A percentile compares a stretch with the other conserved stretches of the same genome.
Evolutionary conservation across 2,888 invertebrate species (phyloP).

Genomic region (Andricus quercusramuli): DNA sequence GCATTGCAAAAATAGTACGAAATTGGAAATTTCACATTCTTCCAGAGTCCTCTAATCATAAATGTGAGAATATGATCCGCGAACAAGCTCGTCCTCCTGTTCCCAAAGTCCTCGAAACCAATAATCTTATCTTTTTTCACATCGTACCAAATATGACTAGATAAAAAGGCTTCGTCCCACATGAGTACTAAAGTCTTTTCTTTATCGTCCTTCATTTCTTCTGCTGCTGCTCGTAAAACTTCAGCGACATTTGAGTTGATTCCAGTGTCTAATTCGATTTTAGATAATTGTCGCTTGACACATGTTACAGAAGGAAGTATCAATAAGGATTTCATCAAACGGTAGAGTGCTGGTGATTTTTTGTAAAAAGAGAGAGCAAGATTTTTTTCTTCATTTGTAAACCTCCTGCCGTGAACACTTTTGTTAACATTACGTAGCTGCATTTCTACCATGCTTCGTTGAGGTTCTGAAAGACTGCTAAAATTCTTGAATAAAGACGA

Average conservation of each 20-base stretch:
- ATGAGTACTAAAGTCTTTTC: too few species aligned
- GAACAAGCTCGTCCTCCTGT: too few species aligned
- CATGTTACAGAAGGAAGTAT: not conserved
- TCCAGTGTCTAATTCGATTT: not conserved
- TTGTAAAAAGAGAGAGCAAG: not conserved
- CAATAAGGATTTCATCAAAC: not conserved
- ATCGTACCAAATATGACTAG: too few species aligned
- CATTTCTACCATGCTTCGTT: not conserved
- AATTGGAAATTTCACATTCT: too few species aligned
- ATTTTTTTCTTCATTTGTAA: not conserved
- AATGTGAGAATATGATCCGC: too few species aligned
- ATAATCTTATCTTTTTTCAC: too few species aligned
- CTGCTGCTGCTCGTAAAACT: too few species aligned
- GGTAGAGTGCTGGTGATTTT: not conserved
- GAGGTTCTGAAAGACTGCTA: not conserved
- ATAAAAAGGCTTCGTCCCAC: too few species aligned
- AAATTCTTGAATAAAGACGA: not conserved
- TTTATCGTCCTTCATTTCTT: too few species aligned
- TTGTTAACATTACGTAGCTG: not conserved
- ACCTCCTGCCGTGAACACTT: not conserved
- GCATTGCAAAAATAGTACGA: not conserved
- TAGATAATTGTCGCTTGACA: not conserved
- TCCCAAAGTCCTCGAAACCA: too few species aligned
- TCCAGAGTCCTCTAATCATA: too few species aligned
- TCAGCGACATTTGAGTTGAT: too few species aligned